Conservation (phyloP, 2,797 vertebrate species). For the Lates japonicus region DNA sequence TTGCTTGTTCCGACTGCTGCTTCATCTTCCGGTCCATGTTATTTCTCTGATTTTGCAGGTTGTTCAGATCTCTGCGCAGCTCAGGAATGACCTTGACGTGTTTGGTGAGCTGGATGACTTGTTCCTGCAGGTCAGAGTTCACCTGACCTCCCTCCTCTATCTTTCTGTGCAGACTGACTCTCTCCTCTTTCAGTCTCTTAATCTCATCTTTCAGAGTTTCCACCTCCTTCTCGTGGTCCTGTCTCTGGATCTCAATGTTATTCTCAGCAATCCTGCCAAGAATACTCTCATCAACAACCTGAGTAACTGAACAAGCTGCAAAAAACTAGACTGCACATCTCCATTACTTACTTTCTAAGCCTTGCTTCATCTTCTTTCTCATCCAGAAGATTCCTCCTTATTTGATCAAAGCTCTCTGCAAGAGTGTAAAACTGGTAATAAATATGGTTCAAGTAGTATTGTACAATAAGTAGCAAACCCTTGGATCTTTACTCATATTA, state of each 20-base stretch:
- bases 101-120: constrained; percentile 89
- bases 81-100: constrained; percentile 92
- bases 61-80: constrained; percentile 92
- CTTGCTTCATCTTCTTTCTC: constrained; percentile 91
- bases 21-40: constrained; percentile 89
- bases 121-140: constrained; percentile 87
- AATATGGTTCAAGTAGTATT: not conserved
- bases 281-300: constrained; percentile 15
- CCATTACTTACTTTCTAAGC: constrained; percentile 89
- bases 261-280: constrained; percentile 91
- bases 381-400: constrained; percentile 88
- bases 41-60: constrained; percentile 90
- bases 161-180: constrained; percentile 82
- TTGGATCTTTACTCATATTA: constrained; percentile 55
- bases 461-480: not conserved
- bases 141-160: constrained; percentile 83
- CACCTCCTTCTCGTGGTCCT: constrained; percentile 90
- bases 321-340: constrained; percentile 1
- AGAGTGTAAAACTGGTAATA: constrained; percentile 26
- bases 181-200: constrained; percentile 88
- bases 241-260: constrained; percentile 89
- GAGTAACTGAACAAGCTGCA: not conserved
- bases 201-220: constrained; percentile 88
- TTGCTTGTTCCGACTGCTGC: constrained; percentile 90
- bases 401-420: constrained; percentile 91